phyloP scores from a whole-genome alignment of 2,888 invertebrate genomes.

The Calliopum simillimum region DNA sequence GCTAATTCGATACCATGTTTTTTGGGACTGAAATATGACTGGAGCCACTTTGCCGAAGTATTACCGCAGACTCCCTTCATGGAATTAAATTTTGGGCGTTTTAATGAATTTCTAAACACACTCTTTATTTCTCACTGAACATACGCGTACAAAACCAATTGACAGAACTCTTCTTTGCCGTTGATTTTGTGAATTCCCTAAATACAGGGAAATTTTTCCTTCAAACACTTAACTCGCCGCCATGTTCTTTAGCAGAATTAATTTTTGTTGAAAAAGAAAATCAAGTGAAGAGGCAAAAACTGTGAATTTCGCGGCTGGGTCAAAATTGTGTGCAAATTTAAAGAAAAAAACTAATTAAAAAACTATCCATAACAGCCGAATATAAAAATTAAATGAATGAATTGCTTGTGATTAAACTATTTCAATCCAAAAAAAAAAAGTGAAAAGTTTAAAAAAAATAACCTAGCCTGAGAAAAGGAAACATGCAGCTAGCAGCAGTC shows the following conservation, averaged over 20 bases:
- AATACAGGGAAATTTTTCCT: constrained; percentile 46
- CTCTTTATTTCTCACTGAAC: no score
- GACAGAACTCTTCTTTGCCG: no score
- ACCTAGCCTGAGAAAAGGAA: background rate
- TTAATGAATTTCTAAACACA: no score
- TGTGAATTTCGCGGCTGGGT: constrained; percentile 17
- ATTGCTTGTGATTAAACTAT: constrained; percentile 34
- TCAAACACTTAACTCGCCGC: constrained; percentile 48
- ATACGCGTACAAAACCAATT: no score
- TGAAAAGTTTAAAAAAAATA: constrained; percentile 21
- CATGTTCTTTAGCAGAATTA: constrained; percentile 51
- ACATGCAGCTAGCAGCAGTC: background rate
- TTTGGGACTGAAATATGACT: no score
- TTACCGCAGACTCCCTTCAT: no score
- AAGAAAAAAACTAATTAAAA: constrained; percentile 10
- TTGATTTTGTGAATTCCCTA: constrained; percentile 7
- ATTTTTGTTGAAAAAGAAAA: constrained; percentile 41
- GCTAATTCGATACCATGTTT: no score
- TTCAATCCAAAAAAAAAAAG: constrained; percentile 27
- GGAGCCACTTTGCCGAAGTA: no score
- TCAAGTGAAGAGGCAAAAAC: constrained; percentile 44
- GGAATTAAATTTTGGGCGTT: no score
- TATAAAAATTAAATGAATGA: constrained; percentile 22
- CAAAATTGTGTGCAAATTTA: constrained; percentile 34
- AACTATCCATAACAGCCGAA: constrained; percentile 26